Evolutionary conservation across 1,140 invertebrate species (phyloP).

Genomic region (Cephus cinctus): DNA sequence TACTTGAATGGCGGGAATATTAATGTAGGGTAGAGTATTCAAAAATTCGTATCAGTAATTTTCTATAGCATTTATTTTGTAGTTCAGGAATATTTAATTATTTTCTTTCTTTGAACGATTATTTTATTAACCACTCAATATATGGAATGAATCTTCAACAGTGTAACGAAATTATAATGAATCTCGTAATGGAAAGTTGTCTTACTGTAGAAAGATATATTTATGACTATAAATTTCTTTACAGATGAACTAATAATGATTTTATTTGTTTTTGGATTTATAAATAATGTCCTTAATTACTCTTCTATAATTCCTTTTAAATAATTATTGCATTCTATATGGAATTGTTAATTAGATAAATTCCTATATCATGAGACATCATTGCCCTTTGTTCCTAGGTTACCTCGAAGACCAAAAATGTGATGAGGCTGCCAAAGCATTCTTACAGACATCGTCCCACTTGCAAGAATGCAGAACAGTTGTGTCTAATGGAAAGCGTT

Average conservation of each 20-base stretch:
- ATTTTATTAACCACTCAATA: not conserved
- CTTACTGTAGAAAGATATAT: no score
- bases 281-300: not conserved
- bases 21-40: slow-evolving; percentile 2
- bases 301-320: not conserved
- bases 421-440: slow-evolving; percentile 42
- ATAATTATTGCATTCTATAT: slow-evolving; percentile 1
- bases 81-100: not conserved
- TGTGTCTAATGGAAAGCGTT: slow-evolving; percentile 40
- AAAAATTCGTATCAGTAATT: not conserved
- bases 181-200: no score
- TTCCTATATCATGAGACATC: not conserved
- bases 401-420: slow-evolving; percentile 54
- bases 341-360: slow-evolving; percentile 6
- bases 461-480: slow-evolving; percentile 51
- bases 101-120: not conserved
- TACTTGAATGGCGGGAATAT: slow-evolving; percentile 23
- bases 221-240: not conserved
- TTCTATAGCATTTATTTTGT: slow-evolving; percentile 4
- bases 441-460: slow-evolving; percentile 48
- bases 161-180: not conserved
- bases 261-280: not conserved
- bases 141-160: not conserved
- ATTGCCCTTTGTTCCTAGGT: slow-evolving; percentile 33
- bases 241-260: not conserved